Conservation (phyloP, 2,113 vertebrate species). For the Morone chrysops region DNA sequence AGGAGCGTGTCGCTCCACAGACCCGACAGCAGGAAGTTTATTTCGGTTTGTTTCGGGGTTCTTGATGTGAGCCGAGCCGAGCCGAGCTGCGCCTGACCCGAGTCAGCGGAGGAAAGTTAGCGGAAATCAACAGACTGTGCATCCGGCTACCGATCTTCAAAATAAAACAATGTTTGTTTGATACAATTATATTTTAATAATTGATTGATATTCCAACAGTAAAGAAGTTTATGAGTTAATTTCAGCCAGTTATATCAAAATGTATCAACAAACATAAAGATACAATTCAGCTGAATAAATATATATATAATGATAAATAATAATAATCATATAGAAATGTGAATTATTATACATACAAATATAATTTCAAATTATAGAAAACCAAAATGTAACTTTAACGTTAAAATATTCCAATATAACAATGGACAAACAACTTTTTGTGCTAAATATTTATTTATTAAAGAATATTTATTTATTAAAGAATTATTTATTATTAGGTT, state of each 20-base stretch:
- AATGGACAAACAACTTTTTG: background rate
- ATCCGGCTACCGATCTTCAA: conserved; percentile 17
- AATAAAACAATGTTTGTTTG: background rate
- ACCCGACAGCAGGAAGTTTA: background rate
- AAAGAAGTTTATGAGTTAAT: too few species aligned
- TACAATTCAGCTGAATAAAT: background rate
- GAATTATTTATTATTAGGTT: too few species aligned
- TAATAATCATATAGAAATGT: too few species aligned
- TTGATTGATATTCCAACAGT: too few species aligned
- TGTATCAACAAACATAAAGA: background rate
- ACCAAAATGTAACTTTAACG: background rate
- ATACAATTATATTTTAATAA: too few species aligned
- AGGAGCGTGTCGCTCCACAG: rapidly evolving
- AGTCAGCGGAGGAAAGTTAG: background rate
- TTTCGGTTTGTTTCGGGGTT: background rate
- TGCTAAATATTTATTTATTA: too few species aligned
- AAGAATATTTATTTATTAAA: too few species aligned
- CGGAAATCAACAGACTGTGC: rapidly evolving
- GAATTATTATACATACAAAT: background rate
- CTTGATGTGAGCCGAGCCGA: background rate
- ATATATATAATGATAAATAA: background rate
- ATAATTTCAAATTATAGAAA: background rate
- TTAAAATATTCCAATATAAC: background rate
- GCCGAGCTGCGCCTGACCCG: background rate
- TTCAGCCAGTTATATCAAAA: background rate